A percentile compares a stretch with the other conserved stretches of the same genome.
phyloP scores from a whole-genome alignment of 2,888 invertebrate species.

The Cepaea hortensis region DNA sequence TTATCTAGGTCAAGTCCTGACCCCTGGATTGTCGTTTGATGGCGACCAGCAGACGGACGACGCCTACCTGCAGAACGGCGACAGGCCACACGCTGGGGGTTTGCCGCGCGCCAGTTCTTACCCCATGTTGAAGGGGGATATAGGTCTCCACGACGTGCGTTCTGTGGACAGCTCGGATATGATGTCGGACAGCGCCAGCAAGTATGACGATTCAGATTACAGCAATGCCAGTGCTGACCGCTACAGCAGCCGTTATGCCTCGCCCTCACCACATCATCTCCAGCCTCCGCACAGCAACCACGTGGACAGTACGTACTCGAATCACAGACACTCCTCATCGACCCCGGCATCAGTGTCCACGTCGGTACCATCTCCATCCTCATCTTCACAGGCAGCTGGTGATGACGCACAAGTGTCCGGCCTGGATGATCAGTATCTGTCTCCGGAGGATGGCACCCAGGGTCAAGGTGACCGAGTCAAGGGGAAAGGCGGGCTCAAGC shows the following conservation, averaged over 20 bases:
- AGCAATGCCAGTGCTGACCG: neutral
- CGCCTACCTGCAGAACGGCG: neutral
- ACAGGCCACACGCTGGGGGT: neutral
- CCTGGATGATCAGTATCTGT: neutral
- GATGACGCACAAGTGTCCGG: neutral
- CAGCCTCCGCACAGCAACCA: constrained; percentile 1
- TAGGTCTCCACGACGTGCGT: neutral
- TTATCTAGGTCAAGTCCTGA: neutral
- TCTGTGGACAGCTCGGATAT: neutral
- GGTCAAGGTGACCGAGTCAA: neutral
- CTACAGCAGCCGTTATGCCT: neutral
- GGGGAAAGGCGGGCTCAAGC: neutral
- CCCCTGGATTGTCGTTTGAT: neutral
- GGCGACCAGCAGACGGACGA: neutral
- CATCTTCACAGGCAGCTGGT: neutral
- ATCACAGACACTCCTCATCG: constrained; percentile 10
- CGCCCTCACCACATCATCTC: neutral
- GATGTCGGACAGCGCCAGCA: neutral
- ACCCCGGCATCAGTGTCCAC: neutral
- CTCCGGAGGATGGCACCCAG: neutral
- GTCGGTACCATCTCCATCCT: constrained; percentile 9
- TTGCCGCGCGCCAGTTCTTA: too few relatives aligned
- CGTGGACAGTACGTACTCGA: neutral
- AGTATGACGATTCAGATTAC: constrained; percentile 2
- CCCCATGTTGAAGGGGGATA: neutral